Evolutionary conservation across 2,888 invertebrate genomes (phyloP).

Genomic region (Mayetiola destructor): DNA sequence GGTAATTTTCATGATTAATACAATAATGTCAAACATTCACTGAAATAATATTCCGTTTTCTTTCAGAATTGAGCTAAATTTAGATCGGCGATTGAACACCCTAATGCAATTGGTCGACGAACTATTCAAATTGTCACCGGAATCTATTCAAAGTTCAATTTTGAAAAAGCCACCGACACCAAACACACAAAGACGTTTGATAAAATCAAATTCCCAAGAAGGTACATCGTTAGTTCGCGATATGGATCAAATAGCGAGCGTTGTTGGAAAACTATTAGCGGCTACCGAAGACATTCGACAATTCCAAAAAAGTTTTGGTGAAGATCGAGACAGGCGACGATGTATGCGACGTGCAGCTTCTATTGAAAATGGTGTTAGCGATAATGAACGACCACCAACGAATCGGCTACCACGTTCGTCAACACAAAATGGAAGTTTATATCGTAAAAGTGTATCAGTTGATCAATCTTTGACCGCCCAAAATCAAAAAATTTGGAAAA

Average conservation of each 20-base stretch:
- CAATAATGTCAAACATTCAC: background rate
- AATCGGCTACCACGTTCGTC: conserved; percentile 28
- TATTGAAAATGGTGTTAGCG: conserved; percentile 47
- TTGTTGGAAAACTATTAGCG: conserved; percentile 48
- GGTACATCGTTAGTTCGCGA: background rate
- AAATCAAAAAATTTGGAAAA: conserved; percentile 64
- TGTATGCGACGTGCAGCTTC: conserved; percentile 40
- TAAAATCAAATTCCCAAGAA: background rate
- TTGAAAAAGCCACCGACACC: conserved; percentile 19
- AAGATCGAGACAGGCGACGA: conserved; percentile 39
- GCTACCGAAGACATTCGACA: conserved; percentile 54
- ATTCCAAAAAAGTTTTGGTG: conserved; percentile 38
- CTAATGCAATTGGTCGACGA: conserved; percentile 67
- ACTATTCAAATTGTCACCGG: conserved; percentile 61
- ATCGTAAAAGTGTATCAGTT: conserved; percentile 54
- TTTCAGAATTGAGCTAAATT: conserved; percentile 41
- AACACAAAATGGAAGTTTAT: conserved; percentile 40
- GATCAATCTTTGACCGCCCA: conserved; percentile 45
- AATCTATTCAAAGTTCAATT: conserved; percentile 33
- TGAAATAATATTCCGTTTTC: background rate
- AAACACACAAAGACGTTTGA: background rate
- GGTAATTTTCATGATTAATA: background rate
- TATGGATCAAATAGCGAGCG: conserved; percentile 26
- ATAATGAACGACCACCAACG: conserved; percentile 25
- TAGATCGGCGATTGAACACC: conserved; percentile 43